Evolutionary conservation across 2,888 invertebrate species (phyloP).

Genomic region (Sphecodes monilicornis): DNA sequence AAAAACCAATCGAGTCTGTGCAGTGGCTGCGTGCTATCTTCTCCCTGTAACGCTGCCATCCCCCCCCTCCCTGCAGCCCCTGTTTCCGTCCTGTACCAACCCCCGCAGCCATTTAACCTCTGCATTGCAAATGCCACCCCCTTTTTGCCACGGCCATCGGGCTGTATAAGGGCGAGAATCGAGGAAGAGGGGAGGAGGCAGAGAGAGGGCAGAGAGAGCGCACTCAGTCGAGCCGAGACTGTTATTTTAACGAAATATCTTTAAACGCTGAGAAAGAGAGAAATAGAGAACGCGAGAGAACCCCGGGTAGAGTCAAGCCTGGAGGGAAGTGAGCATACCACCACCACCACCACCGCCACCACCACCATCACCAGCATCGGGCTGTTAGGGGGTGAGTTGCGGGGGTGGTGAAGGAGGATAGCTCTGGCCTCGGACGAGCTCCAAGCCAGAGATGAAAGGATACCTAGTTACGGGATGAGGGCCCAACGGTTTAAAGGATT

Average conservation of each 20-base stretch:
- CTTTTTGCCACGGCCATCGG: slow-evolving; percentile 76
- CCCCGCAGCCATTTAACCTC: slow-evolving; percentile 83
- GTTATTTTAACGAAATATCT: slow-evolving; percentile 85
- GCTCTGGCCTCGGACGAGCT: slow-evolving; percentile 72
- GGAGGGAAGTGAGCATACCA: slow-evolving; percentile 49
- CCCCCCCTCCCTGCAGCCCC: slow-evolving; percentile 49
- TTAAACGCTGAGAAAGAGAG: slow-evolving; percentile 79
- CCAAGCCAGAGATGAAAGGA: slow-evolving; percentile 83
- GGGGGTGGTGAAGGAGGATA: slow-evolving; percentile 54
- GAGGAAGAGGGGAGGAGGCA: neutral
- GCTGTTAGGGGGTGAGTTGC: slow-evolving; percentile 16
- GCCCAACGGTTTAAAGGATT: slow-evolving; percentile 84
- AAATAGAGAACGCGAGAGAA: slow-evolving; percentile 58
- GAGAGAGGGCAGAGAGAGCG: slow-evolving; percentile 15
- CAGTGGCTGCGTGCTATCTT: slow-evolving; percentile 73
- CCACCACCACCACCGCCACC: neutral
- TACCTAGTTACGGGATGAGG: slow-evolving; percentile 84
- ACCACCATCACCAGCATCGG: slow-evolving; percentile 6
- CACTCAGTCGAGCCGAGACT: slow-evolving; percentile 78
- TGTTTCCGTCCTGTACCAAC: slow-evolving; percentile 65
- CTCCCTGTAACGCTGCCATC: slow-evolving; percentile 57
- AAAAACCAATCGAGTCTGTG: slow-evolving; percentile 84
- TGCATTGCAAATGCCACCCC: slow-evolving; percentile 85
- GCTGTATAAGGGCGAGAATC: slow-evolving; percentile 65
- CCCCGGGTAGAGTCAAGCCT: slow-evolving; percentile 55